A percentile compares a stretch with the other conserved stretches of the same genome.
phyloP scores from a whole-genome alignment of 2,797 vertebrate genomes.

The Neosilurus mollespiculum region DNA sequence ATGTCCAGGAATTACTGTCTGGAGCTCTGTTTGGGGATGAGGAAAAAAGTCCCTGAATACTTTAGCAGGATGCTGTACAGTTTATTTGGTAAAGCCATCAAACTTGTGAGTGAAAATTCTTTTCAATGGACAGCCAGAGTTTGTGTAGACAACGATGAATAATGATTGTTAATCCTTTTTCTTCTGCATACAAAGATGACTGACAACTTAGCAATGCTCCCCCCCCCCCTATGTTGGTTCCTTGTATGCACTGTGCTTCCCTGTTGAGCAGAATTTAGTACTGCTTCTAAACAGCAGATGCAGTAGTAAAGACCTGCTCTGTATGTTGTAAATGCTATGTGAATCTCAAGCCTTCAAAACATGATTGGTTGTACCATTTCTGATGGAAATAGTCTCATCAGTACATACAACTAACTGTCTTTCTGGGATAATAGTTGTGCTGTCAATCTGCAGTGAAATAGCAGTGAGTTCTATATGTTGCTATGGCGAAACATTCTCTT shows the following conservation, averaged over 20 bases:
- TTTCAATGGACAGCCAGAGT: conserved; percentile 64
- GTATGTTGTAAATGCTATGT: conserved; percentile 4
- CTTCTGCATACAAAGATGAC: conserved; percentile 56
- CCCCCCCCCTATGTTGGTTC: conserved; percentile 48
- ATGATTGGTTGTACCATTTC: conserved; percentile 23
- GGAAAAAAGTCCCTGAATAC: conserved; percentile 43
- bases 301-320: conserved; percentile 2
- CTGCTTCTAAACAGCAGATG: not conserved
- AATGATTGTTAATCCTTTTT: conserved; percentile 20
- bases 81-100: conserved; percentile 66
- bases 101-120: conserved; percentile 52
- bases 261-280: conserved; percentile 47
- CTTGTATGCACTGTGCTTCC: conserved; percentile 43
- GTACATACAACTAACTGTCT: conserved; percentile 6
- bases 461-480: not conserved
- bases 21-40: conserved; percentile 20
- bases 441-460: not conserved
- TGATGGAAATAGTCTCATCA: conserved; percentile 38
- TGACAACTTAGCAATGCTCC: conserved; percentile 57
- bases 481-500: not conserved
- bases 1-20: conserved; percentile 36
- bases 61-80: conserved; percentile 60
- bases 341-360: conserved; percentile 17
- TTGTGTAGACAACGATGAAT: conserved; percentile 56
- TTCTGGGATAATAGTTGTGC: not conserved